Percentiles rank a stretch among this genome's conserved stretches.
phyloP scores from a whole-genome alignment of 2,797 vertebrate genomes.

The Xenentodon cancila region DNA sequence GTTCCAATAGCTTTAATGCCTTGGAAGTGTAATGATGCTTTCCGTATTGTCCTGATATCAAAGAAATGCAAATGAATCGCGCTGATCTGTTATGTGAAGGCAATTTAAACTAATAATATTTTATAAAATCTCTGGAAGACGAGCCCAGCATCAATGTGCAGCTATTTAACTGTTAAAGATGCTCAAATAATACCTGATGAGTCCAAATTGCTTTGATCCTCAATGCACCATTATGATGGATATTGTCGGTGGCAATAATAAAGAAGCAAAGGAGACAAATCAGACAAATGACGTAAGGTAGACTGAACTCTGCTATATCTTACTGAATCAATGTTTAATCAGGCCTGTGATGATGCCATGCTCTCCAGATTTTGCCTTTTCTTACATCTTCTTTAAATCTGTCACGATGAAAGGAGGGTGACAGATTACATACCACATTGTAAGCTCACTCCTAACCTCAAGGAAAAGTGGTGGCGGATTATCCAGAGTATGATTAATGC shows the following conservation, averaged over 20 bases:
- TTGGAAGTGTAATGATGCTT: conserved; percentile 10
- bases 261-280: conserved; percentile 17
- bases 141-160: conserved; percentile 25
- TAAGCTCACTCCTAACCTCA: conserved; percentile 12
- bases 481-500: conserved; percentile 78
- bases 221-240: not conserved
- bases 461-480: conserved; percentile 54
- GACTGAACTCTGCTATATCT: conserved; percentile 8
- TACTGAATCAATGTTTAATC: conserved; percentile 27
- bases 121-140: conserved; percentile 6
- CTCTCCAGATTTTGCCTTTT: conserved; percentile 8
- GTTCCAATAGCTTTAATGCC: conserved; percentile 24
- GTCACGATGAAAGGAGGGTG: conserved; percentile 16
- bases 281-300: conserved; percentile 22
- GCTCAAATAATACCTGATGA: conserved; percentile 17
- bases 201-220: conserved; percentile 44
- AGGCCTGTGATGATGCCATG: conserved; percentile 9
- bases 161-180: conserved; percentile 2
- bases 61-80: conserved; percentile 53
- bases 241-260: conserved; percentile 10
- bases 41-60: conserved; percentile 40
- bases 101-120: conserved; percentile 39
- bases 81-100: conserved; percentile 32
- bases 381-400: conserved; percentile 7
- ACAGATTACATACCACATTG: conserved; percentile 33